Conservation (phyloP, 2,888 invertebrate species). For the Mylabris sibirica region DNA sequence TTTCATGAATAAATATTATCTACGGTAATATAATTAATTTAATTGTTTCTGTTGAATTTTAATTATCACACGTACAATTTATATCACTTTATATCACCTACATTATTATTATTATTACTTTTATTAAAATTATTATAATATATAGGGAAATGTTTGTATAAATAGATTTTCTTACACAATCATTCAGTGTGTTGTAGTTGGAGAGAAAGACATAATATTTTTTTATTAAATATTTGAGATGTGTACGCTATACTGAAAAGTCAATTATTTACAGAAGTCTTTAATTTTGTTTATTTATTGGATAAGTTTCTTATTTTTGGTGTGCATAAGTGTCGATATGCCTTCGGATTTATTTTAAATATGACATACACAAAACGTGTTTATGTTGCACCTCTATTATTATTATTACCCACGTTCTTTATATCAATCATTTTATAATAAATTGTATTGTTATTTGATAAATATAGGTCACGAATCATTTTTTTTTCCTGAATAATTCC, state of each 20-base stretch:
- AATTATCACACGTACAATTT: slow-evolving; percentile 1
- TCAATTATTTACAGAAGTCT: background rate
- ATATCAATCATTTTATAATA: slow-evolving; percentile 1
- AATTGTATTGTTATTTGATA: background rate
- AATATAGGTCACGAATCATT: background rate
- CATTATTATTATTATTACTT: background rate
- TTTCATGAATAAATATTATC: slow-evolving; percentile 5
- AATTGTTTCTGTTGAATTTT: slow-evolving; percentile 2
- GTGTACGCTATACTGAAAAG: background rate
- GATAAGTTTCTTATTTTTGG: background rate
- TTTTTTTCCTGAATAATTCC: background rate
- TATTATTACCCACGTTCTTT: slow-evolving; percentile 9
- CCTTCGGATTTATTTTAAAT: background rate
- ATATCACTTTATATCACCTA: slow-evolving; percentile 3
- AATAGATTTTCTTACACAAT: background rate
- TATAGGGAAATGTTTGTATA: too few species aligned
- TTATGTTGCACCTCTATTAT: slow-evolving; percentile 2
- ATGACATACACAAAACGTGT: background rate
- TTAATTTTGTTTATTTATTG: background rate
- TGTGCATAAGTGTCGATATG: too few species aligned
- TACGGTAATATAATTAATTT: background rate
- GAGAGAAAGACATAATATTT: background rate
- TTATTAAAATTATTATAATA: background rate
- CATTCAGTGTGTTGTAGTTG: background rate
- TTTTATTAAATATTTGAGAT: background rate